A percentile compares a stretch with the other conserved stretches of the same genome.
These are phyloP conservation scores for Lasioglossum pauxillum DNA, from an alignment of 2,888 invertebrate species.

Conservation along the genomic window DNA sequence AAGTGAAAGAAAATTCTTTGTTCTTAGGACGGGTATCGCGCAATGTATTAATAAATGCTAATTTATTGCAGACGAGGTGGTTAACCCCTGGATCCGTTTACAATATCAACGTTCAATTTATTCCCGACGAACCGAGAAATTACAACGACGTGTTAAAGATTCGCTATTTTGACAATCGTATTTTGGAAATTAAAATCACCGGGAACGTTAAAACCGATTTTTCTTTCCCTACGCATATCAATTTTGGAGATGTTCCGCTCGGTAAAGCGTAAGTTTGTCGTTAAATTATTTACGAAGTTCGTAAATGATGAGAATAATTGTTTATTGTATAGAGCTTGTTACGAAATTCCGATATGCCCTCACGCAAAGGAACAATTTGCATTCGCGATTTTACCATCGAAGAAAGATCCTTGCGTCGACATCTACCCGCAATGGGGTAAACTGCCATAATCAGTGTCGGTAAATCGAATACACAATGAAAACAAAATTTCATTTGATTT, in stretches of 20 bases:
- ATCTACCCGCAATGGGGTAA: constrained; percentile 53
- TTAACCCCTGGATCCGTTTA: constrained; percentile 44
- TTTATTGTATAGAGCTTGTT: constrained; percentile 19
- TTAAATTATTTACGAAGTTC: background rate
- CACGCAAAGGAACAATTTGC: constrained; percentile 32
- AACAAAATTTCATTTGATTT: background rate
- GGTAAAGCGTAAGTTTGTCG: constrained; percentile 40
- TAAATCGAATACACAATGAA: background rate
- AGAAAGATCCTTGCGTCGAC: constrained; percentile 42
- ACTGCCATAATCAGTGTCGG: background rate
- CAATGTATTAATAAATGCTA: background rate
- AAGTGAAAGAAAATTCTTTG: constrained; percentile 27
- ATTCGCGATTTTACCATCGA: constrained; percentile 32
- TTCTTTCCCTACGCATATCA: constrained; percentile 38
- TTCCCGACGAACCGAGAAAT: constrained; percentile 45
- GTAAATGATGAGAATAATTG: background rate
- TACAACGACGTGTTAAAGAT: constrained; percentile 45
- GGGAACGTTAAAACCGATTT: constrained; percentile 11
- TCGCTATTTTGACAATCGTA: constrained; percentile 22
- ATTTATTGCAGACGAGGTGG: constrained; percentile 32
- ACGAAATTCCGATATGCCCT: constrained; percentile 47
- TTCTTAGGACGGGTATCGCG: background rate
- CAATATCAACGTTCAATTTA: constrained; percentile 33
- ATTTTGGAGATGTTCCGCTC: constrained; percentile 54
- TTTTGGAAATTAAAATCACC: constrained; percentile 20